Percentiles rank a stretch among this genome's conserved stretches.
phyloP scores from a whole-genome alignment of 1,140 invertebrate genomes.

The Hormaphis cornu region DNA sequence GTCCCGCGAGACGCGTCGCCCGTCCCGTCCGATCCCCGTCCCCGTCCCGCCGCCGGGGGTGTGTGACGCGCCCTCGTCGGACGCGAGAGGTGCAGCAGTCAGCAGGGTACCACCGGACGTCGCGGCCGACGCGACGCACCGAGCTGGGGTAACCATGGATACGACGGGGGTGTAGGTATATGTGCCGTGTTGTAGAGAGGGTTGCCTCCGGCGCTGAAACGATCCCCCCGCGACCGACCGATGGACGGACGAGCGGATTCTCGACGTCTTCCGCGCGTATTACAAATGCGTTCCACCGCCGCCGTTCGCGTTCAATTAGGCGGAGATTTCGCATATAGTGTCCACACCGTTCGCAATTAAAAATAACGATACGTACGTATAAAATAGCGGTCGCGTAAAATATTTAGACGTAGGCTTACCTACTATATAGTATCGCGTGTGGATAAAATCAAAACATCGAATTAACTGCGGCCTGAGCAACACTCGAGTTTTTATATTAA shows the following conservation, averaged over 20 bases:
- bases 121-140: background rate
- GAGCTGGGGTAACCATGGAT: constrained; percentile 13
- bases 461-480: too few relatives aligned
- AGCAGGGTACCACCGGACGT: constrained; percentile 2
- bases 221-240: background rate
- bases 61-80: background rate
- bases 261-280: background rate
- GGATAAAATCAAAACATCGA: too few relatives aligned
- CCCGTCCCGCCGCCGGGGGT: background rate
- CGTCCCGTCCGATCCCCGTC: background rate
- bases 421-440: too few relatives aligned
- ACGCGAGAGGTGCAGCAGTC: background rate
- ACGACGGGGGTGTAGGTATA: background rate
- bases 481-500: too few relatives aligned
- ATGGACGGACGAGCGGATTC: constrained; percentile 5
- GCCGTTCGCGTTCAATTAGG: too few relatives aligned
- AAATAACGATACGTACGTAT: too few relatives aligned
- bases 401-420: too few relatives aligned
- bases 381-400: too few relatives aligned
- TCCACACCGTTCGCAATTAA: too few relatives aligned
- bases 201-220: background rate
- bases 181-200: too few relatives aligned
- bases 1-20: background rate
- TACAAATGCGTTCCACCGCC: background rate
- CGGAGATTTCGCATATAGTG: too few relatives aligned